These are phyloP conservation scores for Tetanocera ferruginea DNA, from an alignment of 2,888 invertebrate species.

Conservation along the genomic window DNA sequence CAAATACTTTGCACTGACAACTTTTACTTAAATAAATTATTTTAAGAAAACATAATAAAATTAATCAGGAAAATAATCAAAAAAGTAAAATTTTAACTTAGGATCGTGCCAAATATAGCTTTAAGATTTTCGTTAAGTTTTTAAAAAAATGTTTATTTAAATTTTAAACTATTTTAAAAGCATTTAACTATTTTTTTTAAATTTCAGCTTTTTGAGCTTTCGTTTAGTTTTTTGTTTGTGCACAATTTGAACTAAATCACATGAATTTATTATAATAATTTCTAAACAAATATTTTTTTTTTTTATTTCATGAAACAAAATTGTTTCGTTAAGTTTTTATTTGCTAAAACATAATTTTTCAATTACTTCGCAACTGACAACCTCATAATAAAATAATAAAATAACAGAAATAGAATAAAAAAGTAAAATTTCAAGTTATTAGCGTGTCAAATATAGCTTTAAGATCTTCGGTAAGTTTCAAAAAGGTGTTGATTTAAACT, in stretches of 20 bases:
- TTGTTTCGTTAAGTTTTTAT: background rate
- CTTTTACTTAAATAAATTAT: too few species aligned
- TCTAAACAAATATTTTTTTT: background rate
- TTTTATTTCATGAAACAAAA: too few species aligned
- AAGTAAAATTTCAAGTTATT: background rate
- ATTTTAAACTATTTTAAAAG: background rate
- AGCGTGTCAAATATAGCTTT: background rate
- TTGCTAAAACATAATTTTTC: background rate
- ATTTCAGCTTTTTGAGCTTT: background rate
- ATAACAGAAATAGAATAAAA: background rate
- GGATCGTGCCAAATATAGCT: background rate
- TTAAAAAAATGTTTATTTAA: background rate
- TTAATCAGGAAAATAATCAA: background rate
- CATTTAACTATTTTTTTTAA: background rate
- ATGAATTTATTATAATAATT: background rate
- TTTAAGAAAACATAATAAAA: background rate
- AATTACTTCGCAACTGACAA: background rate
- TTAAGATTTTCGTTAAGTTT: slow-evolving; percentile 1
- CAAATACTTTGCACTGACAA: background rate
- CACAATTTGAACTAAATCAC: background rate
- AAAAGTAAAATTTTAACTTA: background rate
- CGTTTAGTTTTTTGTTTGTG: background rate
- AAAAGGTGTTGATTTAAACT: too few species aligned
- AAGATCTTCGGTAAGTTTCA: background rate
- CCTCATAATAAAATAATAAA: too few species aligned